phyloP scores from a whole-genome alignment of 1,140 invertebrate species.

The Apocrypta bakeri region DNA sequence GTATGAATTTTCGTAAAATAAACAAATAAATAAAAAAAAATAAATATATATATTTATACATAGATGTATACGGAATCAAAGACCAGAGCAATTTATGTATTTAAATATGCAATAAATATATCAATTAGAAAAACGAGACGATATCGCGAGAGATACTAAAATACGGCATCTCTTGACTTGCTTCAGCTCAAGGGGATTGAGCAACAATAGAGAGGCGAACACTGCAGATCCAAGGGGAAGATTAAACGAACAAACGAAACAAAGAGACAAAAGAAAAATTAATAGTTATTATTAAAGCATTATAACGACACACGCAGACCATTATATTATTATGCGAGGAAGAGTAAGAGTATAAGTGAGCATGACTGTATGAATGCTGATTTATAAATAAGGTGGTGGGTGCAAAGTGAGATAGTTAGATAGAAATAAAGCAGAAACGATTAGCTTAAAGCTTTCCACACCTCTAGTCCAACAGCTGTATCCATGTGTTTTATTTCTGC shows the following conservation, averaged over 20 bases:
- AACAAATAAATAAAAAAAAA: too few relatives aligned
- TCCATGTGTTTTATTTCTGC: conserved; percentile 9
- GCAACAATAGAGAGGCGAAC: conserved; percentile 40
- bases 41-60: too few relatives aligned
- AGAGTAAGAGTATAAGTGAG: background rate
- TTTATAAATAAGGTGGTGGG: conserved; percentile 46
- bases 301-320: conserved; percentile 29
- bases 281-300: background rate
- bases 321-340: conserved; percentile 3
- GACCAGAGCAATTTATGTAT: background rate
- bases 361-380: background rate
- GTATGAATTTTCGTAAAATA: background rate
- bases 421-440: background rate
- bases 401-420: conserved; percentile 31
- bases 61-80: conserved; percentile 3
- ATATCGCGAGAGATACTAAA: conserved; percentile 40
- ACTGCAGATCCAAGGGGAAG: conserved; percentile 20
- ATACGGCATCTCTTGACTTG: conserved; percentile 43
- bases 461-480: background rate
- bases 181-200: conserved; percentile 48
- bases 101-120: conserved; percentile 13
- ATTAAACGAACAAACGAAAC: conserved; percentile 28
- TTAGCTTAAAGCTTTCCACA: background rate
- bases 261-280: conserved; percentile 29
- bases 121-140: background rate